These are phyloP conservation scores for Rotaria macrura DNA, from an alignment of 2,888 invertebrate genomes.

Conservation along the genomic window DNA sequence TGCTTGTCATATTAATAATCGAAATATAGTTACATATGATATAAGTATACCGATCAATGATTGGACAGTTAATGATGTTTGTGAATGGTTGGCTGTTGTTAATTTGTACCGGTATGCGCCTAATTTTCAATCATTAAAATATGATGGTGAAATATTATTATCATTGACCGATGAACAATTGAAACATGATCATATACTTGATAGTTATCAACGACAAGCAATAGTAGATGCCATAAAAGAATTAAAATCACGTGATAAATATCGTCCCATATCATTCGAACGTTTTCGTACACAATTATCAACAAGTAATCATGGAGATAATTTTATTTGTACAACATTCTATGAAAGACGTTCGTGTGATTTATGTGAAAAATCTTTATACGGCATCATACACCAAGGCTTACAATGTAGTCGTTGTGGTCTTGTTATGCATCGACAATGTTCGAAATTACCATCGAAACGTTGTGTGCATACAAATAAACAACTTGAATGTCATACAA, in stretches of 20 bases:
- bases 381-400: constrained; percentile 30
- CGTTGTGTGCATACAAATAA: constrained; percentile 6
- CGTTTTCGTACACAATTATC: constrained; percentile 2
- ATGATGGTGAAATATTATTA: constrained; percentile 26
- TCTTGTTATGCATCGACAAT: constrained; percentile 26
- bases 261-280: constrained; percentile 15
- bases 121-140: constrained; percentile 23
- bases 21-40: neutral
- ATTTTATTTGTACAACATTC: constrained; percentile 26
- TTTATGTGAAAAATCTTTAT: constrained; percentile 26
- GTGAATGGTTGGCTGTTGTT: constrained; percentile 32
- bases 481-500: constrained; percentile 16
- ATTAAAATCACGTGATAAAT: constrained; percentile 23
- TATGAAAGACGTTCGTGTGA: constrained; percentile 23
- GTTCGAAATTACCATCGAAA: constrained; percentile 21
- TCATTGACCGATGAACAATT: constrained; percentile 25
- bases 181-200: constrained; percentile 25
- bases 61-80: constrained; percentile 26
- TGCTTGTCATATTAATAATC: constrained; percentile 14
- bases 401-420: constrained; percentile 32
- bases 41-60: constrained; percentile 14
- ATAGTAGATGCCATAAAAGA: constrained; percentile 32
- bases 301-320: constrained; percentile 25
- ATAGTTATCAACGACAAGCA: constrained; percentile 26
- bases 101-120: constrained; percentile 32